phyloP scores from a whole-genome alignment of 2,113 vertebrate species.

The Monarcha castaneiventris region DNA sequence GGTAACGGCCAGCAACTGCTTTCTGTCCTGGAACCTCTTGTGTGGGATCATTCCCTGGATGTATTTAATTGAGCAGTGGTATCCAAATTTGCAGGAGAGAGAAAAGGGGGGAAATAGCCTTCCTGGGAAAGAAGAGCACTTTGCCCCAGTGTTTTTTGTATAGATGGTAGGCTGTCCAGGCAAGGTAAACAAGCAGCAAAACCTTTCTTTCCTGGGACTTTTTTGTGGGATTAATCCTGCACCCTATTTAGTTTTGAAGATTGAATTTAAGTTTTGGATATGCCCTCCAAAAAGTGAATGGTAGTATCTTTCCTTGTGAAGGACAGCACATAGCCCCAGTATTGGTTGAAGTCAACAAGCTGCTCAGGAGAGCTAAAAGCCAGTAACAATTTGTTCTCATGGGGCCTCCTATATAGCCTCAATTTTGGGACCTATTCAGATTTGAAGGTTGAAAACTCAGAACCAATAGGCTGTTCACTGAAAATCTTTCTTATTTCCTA shows the following conservation, averaged over 20 bases:
- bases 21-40: not conserved
- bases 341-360: not conserved
- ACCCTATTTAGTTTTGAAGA: not conserved
- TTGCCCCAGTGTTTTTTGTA: not conserved
- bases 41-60: not conserved
- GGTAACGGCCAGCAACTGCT: accelerated
- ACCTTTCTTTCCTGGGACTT: not conserved
- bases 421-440: not conserved
- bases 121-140: not conserved
- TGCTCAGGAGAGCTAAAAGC: not conserved
- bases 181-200: not conserved
- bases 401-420: not conserved
- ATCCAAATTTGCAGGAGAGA: not conserved
- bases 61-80: not conserved
- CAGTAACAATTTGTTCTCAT: not conserved
- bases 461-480: not conserved
- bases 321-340: not conserved
- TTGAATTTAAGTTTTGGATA: not conserved
- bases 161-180: not conserved
- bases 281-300: not conserved
- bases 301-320: not conserved
- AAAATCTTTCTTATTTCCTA: not conserved
- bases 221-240: not conserved
- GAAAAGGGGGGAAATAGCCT: not conserved
- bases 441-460: not conserved